phyloP scores from a whole-genome alignment of 30 jellyfish, hydroid and myxozoan genomes.

The Cassiopea andromeda region DNA sequence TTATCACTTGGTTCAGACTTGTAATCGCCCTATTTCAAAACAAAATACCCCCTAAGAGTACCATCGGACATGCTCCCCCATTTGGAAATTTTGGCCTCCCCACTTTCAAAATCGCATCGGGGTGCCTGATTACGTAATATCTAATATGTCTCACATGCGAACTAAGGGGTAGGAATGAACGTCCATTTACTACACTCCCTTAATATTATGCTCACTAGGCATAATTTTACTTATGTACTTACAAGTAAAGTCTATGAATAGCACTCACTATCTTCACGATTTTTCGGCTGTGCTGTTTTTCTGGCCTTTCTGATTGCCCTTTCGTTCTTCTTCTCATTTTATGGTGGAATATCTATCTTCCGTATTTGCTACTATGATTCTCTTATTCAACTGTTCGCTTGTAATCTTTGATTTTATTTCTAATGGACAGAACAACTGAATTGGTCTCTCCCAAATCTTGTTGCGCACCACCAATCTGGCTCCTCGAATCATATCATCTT shows the following conservation, averaged over 20 bases:
- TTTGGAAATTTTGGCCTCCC: too few relatives aligned
- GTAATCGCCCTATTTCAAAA: too few relatives aligned
- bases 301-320: neutral
- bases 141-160: too few relatives aligned
- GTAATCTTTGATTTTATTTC: slow-evolving; percentile 14
- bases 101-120: too few relatives aligned
- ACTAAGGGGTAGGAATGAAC: too few relatives aligned
- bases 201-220: neutral
- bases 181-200: slow-evolving; percentile 6
- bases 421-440: slow-evolving; percentile 9
- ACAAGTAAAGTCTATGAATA: neutral
- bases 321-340: neutral
- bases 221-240: neutral
- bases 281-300: neutral
- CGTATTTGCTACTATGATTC: slow-evolving; percentile 3
- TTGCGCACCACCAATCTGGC: slow-evolving; percentile 40
- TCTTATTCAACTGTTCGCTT: neutral
- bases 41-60: too few relatives aligned
- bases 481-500: slow-evolving; percentile 47
- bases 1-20: too few relatives aligned
- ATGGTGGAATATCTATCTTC: neutral
- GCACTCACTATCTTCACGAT: neutral
- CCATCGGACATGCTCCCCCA: too few relatives aligned
- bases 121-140: too few relatives aligned
- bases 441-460: slow-evolving; percentile 33